Conservation (phyloP, 2,797 vertebrate genomes). For the Thripadectes ignobilis region DNA sequence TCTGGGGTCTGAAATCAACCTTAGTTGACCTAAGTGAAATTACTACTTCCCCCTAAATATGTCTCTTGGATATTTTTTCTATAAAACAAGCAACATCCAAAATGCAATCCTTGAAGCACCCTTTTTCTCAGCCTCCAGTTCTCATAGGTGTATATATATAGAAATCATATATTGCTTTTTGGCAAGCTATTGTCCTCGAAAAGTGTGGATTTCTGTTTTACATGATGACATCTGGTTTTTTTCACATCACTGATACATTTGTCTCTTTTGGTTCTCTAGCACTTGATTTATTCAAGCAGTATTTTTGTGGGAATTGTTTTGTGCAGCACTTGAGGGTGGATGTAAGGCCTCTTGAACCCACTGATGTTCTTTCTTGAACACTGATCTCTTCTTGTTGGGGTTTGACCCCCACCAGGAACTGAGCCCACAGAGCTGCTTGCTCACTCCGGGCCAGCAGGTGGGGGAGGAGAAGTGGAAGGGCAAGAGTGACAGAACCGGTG, state of each 20-base stretch:
- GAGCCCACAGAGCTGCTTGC: background rate
- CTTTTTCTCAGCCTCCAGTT: background rate
- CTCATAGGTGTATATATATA: background rate
- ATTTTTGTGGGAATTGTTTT: background rate
- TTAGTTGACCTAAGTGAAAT: background rate
- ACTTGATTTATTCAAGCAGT: background rate
- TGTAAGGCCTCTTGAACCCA: background rate
- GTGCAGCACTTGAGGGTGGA: background rate
- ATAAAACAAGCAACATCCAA: background rate
- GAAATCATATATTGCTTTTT: background rate
- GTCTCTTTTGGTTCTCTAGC: background rate
- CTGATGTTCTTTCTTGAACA: background rate
- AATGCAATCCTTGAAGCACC: background rate
- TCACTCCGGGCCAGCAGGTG: fast-evolving
- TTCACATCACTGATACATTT: background rate
- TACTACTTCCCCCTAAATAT: background rate
- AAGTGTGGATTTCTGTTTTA: background rate
- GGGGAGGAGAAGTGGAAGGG: background rate
- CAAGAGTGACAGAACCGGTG: background rate
- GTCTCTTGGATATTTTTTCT: background rate
- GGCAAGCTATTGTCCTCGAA: background rate
- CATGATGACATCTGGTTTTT: background rate
- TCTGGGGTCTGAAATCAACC: background rate
- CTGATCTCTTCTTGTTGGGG: background rate
- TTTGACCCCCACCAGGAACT: background rate